Evolutionary conservation across 2,113 vertebrate species (phyloP).

Genomic region (Alexandromys fortis): DNA sequence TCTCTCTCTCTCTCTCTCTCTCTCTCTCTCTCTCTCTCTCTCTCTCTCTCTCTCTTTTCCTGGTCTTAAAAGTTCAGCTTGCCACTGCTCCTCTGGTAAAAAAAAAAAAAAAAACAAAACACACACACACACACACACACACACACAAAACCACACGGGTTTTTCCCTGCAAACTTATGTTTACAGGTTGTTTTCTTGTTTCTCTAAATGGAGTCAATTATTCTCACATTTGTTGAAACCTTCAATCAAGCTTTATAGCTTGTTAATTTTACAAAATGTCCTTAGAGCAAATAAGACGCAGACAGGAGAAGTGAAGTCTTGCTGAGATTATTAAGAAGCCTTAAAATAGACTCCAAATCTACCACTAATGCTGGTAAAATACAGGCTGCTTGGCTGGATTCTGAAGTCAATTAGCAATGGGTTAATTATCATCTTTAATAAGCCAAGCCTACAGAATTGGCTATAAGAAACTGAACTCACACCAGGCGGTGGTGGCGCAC

Average conservation of each 20-base stretch:
- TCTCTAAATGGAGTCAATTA: conserved; percentile 80
- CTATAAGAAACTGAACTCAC: conserved; percentile 66
- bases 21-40: too few relatives aligned
- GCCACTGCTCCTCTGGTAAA: conserved; percentile 65
- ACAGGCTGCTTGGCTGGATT: conserved; percentile 77
- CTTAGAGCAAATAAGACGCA: conserved; percentile 87
- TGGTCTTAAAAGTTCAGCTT: conserved; percentile 59
- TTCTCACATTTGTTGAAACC: conserved; percentile 85
- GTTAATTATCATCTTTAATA: conserved; percentile 78
- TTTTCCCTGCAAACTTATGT: conserved; percentile 75
- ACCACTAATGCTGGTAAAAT: conserved; percentile 72
- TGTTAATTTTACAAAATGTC: conserved; percentile 88
- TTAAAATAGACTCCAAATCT: conserved; percentile 79
- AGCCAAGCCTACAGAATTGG: not conserved
- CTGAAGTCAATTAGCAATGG: conserved; percentile 73
- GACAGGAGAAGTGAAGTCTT: conserved; percentile 83
- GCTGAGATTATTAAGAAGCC: conserved; percentile 81
- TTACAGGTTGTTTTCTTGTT: conserved; percentile 83
- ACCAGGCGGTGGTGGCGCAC: not conserved
- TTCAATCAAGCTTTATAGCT: conserved; percentile 88
- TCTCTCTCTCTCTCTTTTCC: too few relatives aligned
- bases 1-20: too few relatives aligned
- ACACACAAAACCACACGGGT: not conserved
- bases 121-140: not conserved
- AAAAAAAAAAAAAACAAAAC: not conserved